Evolutionary conservation across 2,888 invertebrate species (phyloP), one percentile per base, ranked within the genome.

Genomic region (Tortrix viridana): DNA sequence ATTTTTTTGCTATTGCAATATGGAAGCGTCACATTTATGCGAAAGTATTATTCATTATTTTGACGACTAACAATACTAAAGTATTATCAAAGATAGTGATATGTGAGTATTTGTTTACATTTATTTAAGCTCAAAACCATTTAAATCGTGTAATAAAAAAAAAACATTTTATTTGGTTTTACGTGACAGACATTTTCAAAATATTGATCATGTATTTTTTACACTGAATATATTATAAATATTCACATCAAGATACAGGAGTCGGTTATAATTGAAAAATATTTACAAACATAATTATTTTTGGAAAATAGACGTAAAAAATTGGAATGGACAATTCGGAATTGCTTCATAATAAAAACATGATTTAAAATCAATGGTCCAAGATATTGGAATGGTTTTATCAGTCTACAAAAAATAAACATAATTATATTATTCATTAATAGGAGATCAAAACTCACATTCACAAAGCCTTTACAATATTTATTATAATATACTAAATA

Each of bases 401-500:
- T 79, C 67, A 70, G 67, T 70, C 69, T 67, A 57, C 59, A 64
- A 50, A 43, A 16, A 38, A 47, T 59, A 47, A 38, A 19, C 50
- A 32, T 41, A 46, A 37, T 55, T 46, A 62, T 41, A 53, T 57
- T 63, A 48, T 53, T 47, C 23, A 63, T 48, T 58, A 53, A 53
- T 57, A 53, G 53, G 85, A 86, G 85, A 86, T 86, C 85, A 84
- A 79, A 81, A 82, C 81, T 79, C 81, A 84, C 81, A 79, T 71
- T 70, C 70, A 79, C 74, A 74, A 78, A 81, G 76, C 74, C 65
- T 77, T 76, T 65, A 71, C 61, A 68, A 69, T 65, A 63, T 58
- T 67, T 59, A 55, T 56, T 58, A 67, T 57, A 55, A 26, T 23
- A n/a, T n/a, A n/a, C 64, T 64, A 59, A 46, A 53, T 48, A 43